phyloP scores from a whole-genome alignment of 2,113 vertebrate genomes.

The Vanacampus margaritifer region DNA sequence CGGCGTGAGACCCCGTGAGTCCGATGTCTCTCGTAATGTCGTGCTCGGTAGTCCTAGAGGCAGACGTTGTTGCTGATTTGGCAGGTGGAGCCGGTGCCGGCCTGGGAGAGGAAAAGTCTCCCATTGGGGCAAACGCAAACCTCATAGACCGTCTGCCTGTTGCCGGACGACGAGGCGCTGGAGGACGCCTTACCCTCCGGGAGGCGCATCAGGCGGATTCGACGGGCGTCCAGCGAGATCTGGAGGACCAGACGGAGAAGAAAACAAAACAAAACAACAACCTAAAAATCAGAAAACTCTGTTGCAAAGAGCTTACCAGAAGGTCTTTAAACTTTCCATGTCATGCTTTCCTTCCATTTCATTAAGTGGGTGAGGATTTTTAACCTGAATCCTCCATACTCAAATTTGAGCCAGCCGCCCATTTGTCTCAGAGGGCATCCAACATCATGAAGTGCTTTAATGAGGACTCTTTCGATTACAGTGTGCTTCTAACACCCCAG shows the following conservation, averaged over 20 bases:
- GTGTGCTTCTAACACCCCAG: too few relatives aligned
- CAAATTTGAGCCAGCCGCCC: background rate
- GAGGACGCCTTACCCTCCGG: slow-evolving; percentile 86
- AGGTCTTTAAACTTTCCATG: too few relatives aligned
- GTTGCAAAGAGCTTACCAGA: too few relatives aligned
- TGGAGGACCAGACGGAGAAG: slow-evolving; percentile 42
- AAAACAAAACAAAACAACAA: background rate
- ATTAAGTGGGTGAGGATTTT: background rate
- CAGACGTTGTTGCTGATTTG: slow-evolving; percentile 94
- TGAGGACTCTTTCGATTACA: too few relatives aligned
- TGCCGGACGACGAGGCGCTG: slow-evolving; percentile 72
- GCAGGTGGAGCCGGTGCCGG: slow-evolving; percentile 90
- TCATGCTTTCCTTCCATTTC: too few relatives aligned
- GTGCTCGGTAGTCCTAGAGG: slow-evolving; percentile 74
- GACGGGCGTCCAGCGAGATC: slow-evolving; percentile 91
- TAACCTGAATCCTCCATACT: background rate
- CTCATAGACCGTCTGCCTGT: slow-evolving; percentile 93
- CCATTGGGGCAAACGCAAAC: slow-evolving; percentile 95
- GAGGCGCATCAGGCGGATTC: slow-evolving; percentile 89
- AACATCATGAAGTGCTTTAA: too few relatives aligned
- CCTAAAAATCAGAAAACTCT: background rate
- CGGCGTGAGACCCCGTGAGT: background rate
- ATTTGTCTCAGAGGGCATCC: background rate
- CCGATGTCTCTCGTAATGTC: background rate
- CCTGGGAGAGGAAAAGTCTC: slow-evolving; percentile 92